Conservation (phyloP, 37 sponge, comb jelly and placozoan genomes). For the Mnemiopsis leidyi region DNA sequence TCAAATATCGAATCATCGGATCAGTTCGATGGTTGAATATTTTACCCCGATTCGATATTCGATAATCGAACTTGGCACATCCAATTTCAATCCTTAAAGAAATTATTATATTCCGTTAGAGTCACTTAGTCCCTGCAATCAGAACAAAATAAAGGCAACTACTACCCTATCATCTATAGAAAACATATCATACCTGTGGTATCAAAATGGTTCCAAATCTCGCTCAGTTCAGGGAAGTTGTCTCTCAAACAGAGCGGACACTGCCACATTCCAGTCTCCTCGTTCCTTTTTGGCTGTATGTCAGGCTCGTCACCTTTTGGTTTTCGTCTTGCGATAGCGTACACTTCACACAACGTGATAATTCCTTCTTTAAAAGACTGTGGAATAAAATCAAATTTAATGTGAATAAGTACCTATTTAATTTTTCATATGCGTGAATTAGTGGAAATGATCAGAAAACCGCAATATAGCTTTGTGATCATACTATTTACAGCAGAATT, state of each 20-base stretch:
- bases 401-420: no score
- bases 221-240: constrained; percentile 78
- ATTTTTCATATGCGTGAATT: no score
- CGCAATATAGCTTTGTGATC: no score
- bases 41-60: no score
- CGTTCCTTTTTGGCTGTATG: constrained; percentile 76
- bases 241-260: constrained; percentile 90
- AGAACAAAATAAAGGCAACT: neutral
- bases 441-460: no score
- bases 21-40: no score
- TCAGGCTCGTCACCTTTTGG: constrained; percentile 78
- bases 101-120: no score
- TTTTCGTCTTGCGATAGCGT: constrained; percentile 79
- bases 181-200: constrained; percentile 28
- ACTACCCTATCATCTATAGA: neutral
- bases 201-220: constrained; percentile 97
- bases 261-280: constrained; percentile 76
- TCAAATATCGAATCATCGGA: no score
- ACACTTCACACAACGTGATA: constrained; percentile 85
- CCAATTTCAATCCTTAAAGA: no score
- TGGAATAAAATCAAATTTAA: neutral
- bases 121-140: no score
- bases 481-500: no score
- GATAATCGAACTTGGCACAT: no score
- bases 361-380: constrained; percentile 68